Evolutionary conservation across 2,113 vertebrate species (phyloP).

Genomic region (Rhizomys pruinosus): DNA sequence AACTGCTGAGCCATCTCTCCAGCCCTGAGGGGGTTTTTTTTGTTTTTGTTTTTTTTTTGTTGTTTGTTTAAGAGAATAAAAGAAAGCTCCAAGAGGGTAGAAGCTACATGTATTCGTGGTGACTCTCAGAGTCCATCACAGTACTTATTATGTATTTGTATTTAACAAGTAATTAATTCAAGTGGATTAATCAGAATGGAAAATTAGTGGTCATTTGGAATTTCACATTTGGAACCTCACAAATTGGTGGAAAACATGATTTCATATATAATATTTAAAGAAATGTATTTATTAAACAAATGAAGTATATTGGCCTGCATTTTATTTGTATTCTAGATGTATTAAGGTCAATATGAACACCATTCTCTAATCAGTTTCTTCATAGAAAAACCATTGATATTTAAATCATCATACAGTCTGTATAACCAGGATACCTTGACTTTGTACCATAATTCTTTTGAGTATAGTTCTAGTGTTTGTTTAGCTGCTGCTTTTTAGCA

Average conservation of each 20-base stretch:
- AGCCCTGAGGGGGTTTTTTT: too few relatives aligned
- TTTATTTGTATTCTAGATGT: slow-evolving; percentile 34
- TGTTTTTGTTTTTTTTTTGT: too few relatives aligned
- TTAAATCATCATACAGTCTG: neutral
- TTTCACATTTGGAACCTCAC: slow-evolving; percentile 33
- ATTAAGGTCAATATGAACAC: neutral
- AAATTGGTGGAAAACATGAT: neutral
- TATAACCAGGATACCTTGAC: neutral
- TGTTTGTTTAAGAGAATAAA: neutral
- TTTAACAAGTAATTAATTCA: neutral
- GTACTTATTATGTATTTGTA: neutral
- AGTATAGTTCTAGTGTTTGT: slow-evolving; percentile 33
- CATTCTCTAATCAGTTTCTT: neutral
- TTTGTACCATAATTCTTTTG: neutral
- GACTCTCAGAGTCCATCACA: neutral
- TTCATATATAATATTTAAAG: slow-evolving; percentile 29
- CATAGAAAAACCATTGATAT: slow-evolving; percentile 9
- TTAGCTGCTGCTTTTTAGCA: slow-evolving; percentile 47
- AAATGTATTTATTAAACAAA: neutral
- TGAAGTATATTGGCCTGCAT: neutral
- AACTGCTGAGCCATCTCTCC: too few relatives aligned
- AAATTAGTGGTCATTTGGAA: slow-evolving; percentile 32
- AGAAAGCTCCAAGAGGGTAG: neutral
- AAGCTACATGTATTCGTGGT: neutral
- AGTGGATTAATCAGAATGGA: slow-evolving; percentile 10